A percentile compares a stretch with the other conserved stretches of the same genome.
phyloP scores from a whole-genome alignment of 2,113 vertebrate species.

The Anseranas semipalmata region DNA sequence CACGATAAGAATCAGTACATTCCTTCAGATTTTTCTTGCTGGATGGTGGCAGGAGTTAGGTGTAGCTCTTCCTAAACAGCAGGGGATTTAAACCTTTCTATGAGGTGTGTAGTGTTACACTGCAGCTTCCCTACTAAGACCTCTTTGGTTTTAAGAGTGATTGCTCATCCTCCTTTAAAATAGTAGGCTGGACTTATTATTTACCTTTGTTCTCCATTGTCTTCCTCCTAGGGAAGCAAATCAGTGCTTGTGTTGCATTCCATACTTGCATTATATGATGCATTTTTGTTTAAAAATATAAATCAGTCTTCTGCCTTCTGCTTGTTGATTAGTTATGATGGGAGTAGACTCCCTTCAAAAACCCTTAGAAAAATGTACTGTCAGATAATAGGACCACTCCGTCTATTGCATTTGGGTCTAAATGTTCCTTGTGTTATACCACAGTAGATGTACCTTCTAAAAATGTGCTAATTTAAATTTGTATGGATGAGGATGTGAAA shows the following conservation, averaged over 20 bases:
- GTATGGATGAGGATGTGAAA: background rate
- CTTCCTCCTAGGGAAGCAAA: background rate
- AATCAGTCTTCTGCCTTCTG: background rate
- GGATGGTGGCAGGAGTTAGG: background rate
- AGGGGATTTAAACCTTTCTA: background rate
- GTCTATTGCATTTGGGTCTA: background rate
- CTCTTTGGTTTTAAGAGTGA: background rate
- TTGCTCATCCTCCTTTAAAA: background rate
- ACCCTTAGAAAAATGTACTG: background rate
- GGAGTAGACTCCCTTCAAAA: background rate
- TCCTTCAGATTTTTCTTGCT: background rate
- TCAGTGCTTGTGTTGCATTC: background rate
- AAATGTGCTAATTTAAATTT: background rate
- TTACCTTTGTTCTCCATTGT: background rate
- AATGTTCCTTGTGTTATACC: background rate
- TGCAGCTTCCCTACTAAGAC: background rate
- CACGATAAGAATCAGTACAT: background rate
- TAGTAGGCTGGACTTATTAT: background rate
- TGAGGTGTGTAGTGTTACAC: background rate
- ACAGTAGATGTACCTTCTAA: background rate
- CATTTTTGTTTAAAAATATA: background rate
- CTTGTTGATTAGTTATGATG: background rate
- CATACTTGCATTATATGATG: background rate
- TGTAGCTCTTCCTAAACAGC: background rate
- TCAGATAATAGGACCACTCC: background rate